Evolutionary conservation across 2,888 invertebrate genomes (phyloP).

Genomic region (Sinelater perroti): DNA sequence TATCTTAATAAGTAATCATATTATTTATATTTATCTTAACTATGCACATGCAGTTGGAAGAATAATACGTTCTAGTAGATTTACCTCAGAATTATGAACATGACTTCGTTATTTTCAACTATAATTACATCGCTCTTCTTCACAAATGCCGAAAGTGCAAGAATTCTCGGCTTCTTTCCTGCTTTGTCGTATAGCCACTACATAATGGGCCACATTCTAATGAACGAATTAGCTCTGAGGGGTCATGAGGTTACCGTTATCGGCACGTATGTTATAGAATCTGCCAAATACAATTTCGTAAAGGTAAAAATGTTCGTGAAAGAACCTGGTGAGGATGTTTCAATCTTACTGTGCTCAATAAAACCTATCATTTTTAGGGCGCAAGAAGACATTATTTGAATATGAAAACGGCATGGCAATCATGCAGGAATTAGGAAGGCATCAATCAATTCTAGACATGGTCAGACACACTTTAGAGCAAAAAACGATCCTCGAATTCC

Average conservation of each 20-base stretch:
- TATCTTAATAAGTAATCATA: no score
- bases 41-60: no score
- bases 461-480: no score
- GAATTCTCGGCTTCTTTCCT: conserved; percentile 51
- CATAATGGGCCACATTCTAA: conserved; percentile 46
- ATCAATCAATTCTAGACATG: no score
- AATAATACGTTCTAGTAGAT: no score
- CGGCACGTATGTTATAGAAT: no score
- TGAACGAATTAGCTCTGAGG: conserved; percentile 49
- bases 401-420: no score
- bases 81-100: no score
- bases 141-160: conserved; percentile 24
- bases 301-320: background rate
- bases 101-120: background rate
- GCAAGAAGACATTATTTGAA: background rate
- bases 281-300: no score
- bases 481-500: conserved; percentile 30
- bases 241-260: conserved; percentile 61
- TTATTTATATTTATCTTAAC: no score
- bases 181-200: conserved; percentile 51
- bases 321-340: no score
- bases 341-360: background rate
- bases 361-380: background rate
- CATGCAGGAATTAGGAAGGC: no score
- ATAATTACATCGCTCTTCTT: background rate